A percentile compares a stretch with the other conserved stretches of the same genome.
Evolutionary conservation across 2,113 vertebrate genomes (phyloP).

Genomic region (Entomyzon cyanotis): DNA sequence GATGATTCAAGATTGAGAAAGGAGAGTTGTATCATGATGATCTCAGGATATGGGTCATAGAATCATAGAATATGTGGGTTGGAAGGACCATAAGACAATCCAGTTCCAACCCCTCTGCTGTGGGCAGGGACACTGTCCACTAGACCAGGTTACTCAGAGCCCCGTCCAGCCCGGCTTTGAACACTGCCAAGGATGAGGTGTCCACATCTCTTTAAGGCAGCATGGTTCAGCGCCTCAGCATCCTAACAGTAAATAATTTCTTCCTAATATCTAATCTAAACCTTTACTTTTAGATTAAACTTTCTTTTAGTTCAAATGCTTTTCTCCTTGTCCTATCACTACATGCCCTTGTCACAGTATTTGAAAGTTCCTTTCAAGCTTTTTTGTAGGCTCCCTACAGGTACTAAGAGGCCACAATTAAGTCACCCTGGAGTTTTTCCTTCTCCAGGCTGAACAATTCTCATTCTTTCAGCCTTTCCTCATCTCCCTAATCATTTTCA

Average conservation of each 20-base stretch:
- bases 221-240: not conserved
- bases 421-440: rapidly evolving
- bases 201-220: not conserved
- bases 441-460: not conserved
- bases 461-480: not conserved
- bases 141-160: not conserved
- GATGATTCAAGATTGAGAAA: not conserved
- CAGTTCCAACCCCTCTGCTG: not conserved
- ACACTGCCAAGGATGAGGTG: not conserved
- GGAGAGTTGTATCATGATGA: not conserved
- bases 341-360: not conserved
- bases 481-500: not conserved
- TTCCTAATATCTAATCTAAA: not conserved
- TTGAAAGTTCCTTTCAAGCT: not conserved
- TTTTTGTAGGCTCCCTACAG: not conserved
- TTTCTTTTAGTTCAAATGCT: not conserved
- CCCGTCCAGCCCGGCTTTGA: not conserved
- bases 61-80: not conserved
- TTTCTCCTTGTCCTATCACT: not conserved
- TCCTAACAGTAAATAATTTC: not conserved
- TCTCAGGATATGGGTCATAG: not conserved
- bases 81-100: not conserved
- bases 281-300: too few species aligned
- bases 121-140: rapidly evolving
- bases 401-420: not conserved